Conservation (phyloP, 2,113 vertebrate species). For the Entomyzon cyanotis region DNA sequence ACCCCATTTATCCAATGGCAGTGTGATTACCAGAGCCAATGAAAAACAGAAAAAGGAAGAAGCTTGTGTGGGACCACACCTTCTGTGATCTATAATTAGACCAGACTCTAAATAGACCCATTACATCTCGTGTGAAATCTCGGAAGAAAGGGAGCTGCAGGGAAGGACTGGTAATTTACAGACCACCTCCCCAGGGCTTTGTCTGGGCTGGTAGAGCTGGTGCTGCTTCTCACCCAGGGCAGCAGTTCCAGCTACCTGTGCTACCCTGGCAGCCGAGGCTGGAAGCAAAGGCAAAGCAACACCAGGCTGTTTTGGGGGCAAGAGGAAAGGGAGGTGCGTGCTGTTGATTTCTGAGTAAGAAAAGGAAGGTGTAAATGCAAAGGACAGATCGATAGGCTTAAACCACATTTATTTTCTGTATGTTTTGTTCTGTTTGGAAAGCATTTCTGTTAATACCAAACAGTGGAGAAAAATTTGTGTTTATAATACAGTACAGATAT, state of each 20-base stretch:
- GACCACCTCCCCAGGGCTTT: neutral
- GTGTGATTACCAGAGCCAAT: neutral
- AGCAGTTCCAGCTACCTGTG: neutral
- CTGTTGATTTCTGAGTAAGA: neutral
- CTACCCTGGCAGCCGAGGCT: neutral
- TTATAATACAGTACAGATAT: neutral
- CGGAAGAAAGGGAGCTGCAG: neutral
- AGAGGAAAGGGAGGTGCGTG: neutral
- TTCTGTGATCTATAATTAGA: slow-evolving; percentile 5
- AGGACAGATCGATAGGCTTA: neutral
- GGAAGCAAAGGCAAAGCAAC: neutral
- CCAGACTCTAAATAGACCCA: neutral
- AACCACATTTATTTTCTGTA: neutral
- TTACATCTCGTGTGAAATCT: neutral
- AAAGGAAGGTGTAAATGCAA: neutral
- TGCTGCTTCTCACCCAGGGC: neutral
- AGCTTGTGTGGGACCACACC: neutral
- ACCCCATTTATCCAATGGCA: neutral
- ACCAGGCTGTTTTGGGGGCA: fast-evolving
- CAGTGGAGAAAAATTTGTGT: neutral
- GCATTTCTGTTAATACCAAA: neutral
- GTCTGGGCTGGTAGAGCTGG: neutral
- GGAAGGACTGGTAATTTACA: neutral
- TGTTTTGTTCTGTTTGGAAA: neutral
- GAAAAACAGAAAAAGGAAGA: neutral